A percentile compares a stretch with the other conserved stretches of the same genome.
phyloP scores from a whole-genome alignment of 2,888 invertebrate genomes.

The Eilema depressum region DNA sequence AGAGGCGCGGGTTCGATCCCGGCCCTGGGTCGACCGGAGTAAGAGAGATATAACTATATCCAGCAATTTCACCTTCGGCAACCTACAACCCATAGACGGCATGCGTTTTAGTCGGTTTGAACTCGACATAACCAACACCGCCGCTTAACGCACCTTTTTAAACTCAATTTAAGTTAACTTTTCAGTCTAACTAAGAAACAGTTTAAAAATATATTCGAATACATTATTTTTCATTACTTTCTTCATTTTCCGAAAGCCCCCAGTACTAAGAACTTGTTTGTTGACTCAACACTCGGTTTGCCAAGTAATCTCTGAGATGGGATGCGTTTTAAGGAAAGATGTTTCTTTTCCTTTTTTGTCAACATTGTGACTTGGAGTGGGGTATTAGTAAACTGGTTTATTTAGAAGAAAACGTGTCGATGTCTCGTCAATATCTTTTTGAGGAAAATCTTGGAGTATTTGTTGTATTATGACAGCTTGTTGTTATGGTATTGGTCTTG shows the following conservation, averaged over 20 bases:
- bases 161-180: no score
- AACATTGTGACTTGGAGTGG: conserved; percentile 6
- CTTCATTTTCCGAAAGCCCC: not conserved
- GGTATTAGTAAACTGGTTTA: conserved; percentile 13
- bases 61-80: no score
- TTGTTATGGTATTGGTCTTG: not conserved
- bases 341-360: conserved; percentile 10
- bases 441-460: not conserved
- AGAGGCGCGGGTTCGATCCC: no score
- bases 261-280: conserved; percentile 16
- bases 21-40: no score
- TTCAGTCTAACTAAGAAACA: not conserved
- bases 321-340: conserved; percentile 12
- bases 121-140: no score
- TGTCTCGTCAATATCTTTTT: conserved; percentile 10
- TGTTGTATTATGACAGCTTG: not conserved
- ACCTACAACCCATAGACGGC: no score
- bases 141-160: no score
- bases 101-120: no score
- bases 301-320: conserved; percentile 12
- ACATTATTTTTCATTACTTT: not conserved
- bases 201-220: no score
- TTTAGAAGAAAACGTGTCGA: conserved; percentile 6
- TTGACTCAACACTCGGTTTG: conserved; percentile 12
- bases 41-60: no score